A percentile compares a stretch with the other conserved stretches of the same genome.
phyloP scores from a whole-genome alignment of 2,888 invertebrate genomes.

The Polydrusus cervinus region DNA sequence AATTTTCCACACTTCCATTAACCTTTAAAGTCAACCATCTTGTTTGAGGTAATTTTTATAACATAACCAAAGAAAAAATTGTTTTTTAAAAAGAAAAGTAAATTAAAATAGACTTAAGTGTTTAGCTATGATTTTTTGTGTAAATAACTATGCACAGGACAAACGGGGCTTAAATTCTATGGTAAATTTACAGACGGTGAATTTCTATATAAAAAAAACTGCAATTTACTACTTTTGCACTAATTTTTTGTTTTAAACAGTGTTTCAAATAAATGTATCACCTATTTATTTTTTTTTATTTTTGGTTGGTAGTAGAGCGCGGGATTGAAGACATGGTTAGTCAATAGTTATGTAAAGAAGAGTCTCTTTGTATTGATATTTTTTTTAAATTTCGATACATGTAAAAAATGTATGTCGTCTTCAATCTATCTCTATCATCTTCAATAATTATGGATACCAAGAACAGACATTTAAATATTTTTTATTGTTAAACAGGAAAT shows the following conservation, averaged over 20 bases:
- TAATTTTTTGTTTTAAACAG: slow-evolving; percentile 52
- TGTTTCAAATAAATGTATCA: slow-evolving; percentile 60
- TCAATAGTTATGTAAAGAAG: slow-evolving; percentile 17
- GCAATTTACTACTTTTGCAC: slow-evolving; percentile 43
- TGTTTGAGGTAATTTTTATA: background rate
- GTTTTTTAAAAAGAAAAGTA: slow-evolving; percentile 18
- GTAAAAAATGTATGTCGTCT: too few relatives aligned
- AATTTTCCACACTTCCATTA: background rate
- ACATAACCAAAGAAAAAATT: slow-evolving; percentile 18
- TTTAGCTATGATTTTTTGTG: slow-evolving; percentile 35
- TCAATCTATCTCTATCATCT: too few relatives aligned
- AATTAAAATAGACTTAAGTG: slow-evolving; percentile 18
- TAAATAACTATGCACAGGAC: slow-evolving; percentile 33
- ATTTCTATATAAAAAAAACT: slow-evolving; percentile 43
- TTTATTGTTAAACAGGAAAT: background rate
- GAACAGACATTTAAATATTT: slow-evolving; percentile 1
- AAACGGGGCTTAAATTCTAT: slow-evolving; percentile 31
- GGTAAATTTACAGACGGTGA: slow-evolving; percentile 26
- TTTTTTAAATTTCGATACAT: background rate
- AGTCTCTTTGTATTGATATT: background rate
- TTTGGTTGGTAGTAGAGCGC: slow-evolving; percentile 6
- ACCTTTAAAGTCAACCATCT: too few relatives aligned
- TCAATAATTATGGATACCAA: background rate
- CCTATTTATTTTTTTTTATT: slow-evolving; percentile 46
- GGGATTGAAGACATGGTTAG: slow-evolving; percentile 11